phyloP scores from a whole-genome alignment of 2,888 invertebrate species.

The Chrysolina haemoptera region DNA sequence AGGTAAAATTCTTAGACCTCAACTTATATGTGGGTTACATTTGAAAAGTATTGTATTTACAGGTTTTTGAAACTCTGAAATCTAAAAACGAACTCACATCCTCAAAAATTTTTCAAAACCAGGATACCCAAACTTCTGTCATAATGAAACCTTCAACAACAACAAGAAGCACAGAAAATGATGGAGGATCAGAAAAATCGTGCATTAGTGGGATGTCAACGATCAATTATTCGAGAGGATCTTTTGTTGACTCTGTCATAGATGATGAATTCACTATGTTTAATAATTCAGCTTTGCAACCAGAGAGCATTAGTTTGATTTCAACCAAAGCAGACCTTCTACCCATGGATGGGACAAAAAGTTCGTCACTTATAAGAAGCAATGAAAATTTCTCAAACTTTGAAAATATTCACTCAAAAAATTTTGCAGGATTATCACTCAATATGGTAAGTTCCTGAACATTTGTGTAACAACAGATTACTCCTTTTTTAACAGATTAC shows the following conservation, averaged over 20 bases:
- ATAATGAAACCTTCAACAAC: constrained; percentile 30
- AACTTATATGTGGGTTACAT: not conserved
- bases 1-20: constrained; percentile 58
- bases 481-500: too few species aligned
- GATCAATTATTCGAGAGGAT: constrained; percentile 64
- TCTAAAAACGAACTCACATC: constrained; percentile 48
- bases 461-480: not conserved
- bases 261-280: constrained; percentile 33
- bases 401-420: constrained; percentile 51
- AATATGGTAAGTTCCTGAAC: constrained; percentile 61
- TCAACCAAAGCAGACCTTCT: constrained; percentile 34
- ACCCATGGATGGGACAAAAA: not conserved
- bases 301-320: constrained; percentile 40
- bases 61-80: constrained; percentile 58
- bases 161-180: constrained; percentile 33
- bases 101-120: constrained; percentile 55
- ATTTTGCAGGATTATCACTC: constrained; percentile 62
- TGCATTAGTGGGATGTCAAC: constrained; percentile 46
- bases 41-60: not conserved
- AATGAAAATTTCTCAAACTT: constrained; percentile 37
- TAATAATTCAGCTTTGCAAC: constrained; percentile 39
- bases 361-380: constrained; percentile 39
- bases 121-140: constrained; percentile 63
- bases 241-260: constrained; percentile 47
- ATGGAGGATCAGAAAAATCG: constrained; percentile 10